Evolutionary conservation across 1,140 invertebrate species (phyloP), one percentile per base, ranked within the genome.

Genomic region (Druon quercuslanigerum): DNA sequence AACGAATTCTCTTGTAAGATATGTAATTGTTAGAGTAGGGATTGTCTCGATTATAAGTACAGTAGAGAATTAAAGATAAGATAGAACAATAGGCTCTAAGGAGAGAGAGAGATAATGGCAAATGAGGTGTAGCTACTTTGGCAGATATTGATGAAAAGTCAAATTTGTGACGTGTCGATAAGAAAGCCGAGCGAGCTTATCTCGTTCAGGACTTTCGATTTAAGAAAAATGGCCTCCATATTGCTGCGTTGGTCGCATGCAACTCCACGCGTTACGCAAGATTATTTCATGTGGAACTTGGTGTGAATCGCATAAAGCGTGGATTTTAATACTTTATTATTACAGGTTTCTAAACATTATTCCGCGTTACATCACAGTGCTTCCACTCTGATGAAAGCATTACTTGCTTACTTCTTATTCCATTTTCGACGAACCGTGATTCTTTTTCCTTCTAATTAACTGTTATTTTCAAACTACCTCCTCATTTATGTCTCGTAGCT

Each of bases 61-160:
- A 84, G 74, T 75, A 86, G 81, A 80, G 81, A 75, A 52, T 84
- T 81, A 83, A 84, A 81, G 52, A 82, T 82, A 85, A 84, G 72
- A 71, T 84, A 78, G 73, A 56, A 74, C 73, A 56, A 50, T 84
- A 84, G 71, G 19, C 50, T 70, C 81, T 85, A 82, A 84, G 77
- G 81, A 83, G 13, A 66, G 71, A 77, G 81, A 73, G 77, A 56
- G 73, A 82, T 75, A 75, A 76, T 83, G 74, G 71, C 17, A 72
- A 73, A 46, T 40, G 81, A 87, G 84, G 84, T 82, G 78, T 83
- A 86, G 79, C 89, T 89, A 89, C 89, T 89, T 90, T 88, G 89
- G 87, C 89, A 90, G 88, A 89, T 81, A 90, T 90, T 89, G 87
- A 89, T 88, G 82, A 82, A 51, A 76, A 78, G 81, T 84, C 81